Conservation (phyloP, 64 coral and sea anemone genomes). For the Actinia tenebrosa region DNA sequence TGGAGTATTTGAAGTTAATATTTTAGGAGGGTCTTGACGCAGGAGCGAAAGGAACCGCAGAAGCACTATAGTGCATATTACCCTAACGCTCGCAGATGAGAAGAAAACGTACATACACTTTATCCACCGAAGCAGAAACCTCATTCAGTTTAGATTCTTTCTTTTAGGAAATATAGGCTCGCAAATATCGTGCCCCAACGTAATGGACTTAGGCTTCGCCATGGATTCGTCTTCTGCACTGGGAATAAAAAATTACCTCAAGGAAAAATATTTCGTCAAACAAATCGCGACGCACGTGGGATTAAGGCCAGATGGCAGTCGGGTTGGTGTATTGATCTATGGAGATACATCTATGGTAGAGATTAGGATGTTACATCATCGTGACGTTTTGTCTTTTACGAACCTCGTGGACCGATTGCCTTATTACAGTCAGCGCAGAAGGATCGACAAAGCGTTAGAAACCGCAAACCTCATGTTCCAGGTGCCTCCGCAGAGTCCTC, state of each 20-base stretch:
- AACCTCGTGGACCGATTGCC: conserved; percentile 9
- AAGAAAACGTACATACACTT: no score
- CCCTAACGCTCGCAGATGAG: no score
- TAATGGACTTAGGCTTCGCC: conserved; percentile 59
- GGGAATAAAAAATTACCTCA: conserved; percentile 22
- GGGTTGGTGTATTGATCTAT: conserved; percentile 51
- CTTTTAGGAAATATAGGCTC: conserved; percentile 20
- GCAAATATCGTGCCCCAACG: conserved; percentile 16
- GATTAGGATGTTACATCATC: conserved; percentile 4
- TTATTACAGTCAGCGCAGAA: conserved; percentile 24
- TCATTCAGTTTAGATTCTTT: not conserved
- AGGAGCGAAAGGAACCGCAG: no score
- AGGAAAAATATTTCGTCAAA: conserved; percentile 59
- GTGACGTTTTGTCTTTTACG: not conserved
- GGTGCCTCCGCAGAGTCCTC: not conserved
- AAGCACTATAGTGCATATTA: no score
- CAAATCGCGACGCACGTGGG: conserved; percentile 34
- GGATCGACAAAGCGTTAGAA: conserved; percentile 43
- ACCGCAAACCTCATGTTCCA: conserved; percentile 32
- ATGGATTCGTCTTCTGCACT: conserved; percentile 47
- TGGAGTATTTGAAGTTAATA: no score
- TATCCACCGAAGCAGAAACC: no score
- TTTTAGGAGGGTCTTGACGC: no score
- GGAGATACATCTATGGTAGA: conserved; percentile 36
- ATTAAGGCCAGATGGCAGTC: conserved; percentile 25